These are phyloP conservation scores for Meteorus sp. DNA, from an alignment of 1,140 invertebrate species.

Conservation along the genomic window DNA sequence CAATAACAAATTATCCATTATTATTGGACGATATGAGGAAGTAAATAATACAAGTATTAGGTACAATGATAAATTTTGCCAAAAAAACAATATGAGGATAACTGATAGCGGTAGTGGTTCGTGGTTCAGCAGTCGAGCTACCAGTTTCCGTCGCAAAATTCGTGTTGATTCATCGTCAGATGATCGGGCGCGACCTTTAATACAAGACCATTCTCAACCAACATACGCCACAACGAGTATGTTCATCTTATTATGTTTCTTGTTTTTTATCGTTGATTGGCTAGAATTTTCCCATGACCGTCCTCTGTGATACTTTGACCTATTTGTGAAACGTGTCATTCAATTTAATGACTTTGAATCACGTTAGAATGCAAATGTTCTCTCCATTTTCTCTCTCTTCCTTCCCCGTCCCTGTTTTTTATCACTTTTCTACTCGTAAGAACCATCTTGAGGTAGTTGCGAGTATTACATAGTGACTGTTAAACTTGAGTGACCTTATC, in stretches of 20 bases:
- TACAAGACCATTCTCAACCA: background rate
- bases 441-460: too few species aligned
- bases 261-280: background rate
- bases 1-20: background rate
- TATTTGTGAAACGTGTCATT: background rate
- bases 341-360: constrained; percentile 1
- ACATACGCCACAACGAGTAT: background rate
- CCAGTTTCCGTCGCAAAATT: constrained; percentile 19
- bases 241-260: constrained; percentile 1
- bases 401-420: too few species aligned
- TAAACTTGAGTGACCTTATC: constrained; percentile 1
- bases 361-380: background rate
- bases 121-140: background rate
- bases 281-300: background rate
- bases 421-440: too few species aligned
- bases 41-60: too few species aligned
- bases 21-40: background rate
- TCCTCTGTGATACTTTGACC: background rate
- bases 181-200: background rate
- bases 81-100: background rate
- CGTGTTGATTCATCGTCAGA: constrained; percentile 1
- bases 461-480: too few species aligned
- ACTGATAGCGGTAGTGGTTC: background rate
- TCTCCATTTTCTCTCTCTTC: background rate
- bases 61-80: background rate